Evolutionary conservation across 2,888 invertebrate genomes (phyloP), one percentile per base, ranked within the genome.

Genomic region (Tanypteryx hageni): DNA sequence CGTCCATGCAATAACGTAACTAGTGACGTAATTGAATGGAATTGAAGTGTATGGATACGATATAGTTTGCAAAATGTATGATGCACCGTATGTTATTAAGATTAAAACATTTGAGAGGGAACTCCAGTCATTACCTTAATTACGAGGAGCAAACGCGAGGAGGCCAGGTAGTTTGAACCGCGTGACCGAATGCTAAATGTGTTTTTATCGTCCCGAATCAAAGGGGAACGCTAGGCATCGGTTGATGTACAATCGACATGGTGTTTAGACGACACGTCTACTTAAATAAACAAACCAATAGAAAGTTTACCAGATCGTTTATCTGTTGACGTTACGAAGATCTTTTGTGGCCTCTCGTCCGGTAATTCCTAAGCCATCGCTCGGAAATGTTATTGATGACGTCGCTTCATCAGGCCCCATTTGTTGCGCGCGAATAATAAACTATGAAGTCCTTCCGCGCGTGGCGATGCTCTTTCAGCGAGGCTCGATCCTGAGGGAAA

Each of bases 291-390:
- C 76, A 27, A 22, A 4, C 13, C 76, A 13, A 27, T 27, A 13
- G 27, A 76, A 27, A 76, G 76, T 27, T 76, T 76, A 76, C 27
- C 27, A 76, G 76, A 76, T 76, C 22, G 76, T 27, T 76, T 76
- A 76, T 76, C 27, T 27, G 76, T 27, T 76, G 13, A 11, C 4
- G 76, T 27, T 13, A 76, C 76, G 27, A 76, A 27, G 44, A 44
- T 5, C 44, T 44, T 44, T 44, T 44, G 44, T 44, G 44, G 44
- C 44, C 44, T 44, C 44, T 44, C 44, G 44, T 5, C 44, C 44
- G 44, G 5, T 13, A 76, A 76, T 27, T 22, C 76, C 76, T 27
- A 9, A 68, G 68, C 68, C 18, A 14, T 27, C 27, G 22, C 76
- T 13, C 76, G 22, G 22, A 27, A 76, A 76, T 76, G 76, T 76